These are phyloP conservation scores for Xylocampa areola DNA, from an alignment of 2,888 invertebrate species.

Conservation along the genomic window DNA sequence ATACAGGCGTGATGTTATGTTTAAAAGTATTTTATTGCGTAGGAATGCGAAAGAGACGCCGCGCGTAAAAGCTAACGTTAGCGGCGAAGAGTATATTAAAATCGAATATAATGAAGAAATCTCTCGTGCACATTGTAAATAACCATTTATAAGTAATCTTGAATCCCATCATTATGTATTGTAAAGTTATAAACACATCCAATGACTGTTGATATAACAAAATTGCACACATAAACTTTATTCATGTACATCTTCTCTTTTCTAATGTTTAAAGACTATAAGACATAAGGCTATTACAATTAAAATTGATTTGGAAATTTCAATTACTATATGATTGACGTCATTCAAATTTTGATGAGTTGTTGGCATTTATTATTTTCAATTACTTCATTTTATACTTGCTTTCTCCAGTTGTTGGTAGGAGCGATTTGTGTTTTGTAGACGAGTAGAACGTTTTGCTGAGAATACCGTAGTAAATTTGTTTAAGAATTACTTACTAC, in stretches of 20 bases:
- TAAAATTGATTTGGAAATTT: conserved; percentile 13
- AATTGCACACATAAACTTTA: conserved; percentile 58
- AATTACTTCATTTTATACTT: too few relatives aligned
- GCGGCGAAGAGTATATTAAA: conserved; percentile 20
- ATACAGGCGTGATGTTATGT: too few relatives aligned
- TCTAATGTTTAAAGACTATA: conserved; percentile 16
- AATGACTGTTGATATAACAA: conserved; percentile 60
- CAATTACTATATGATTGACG: background rate
- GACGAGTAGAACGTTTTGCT: too few relatives aligned
- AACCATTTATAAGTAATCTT: conserved; percentile 57
- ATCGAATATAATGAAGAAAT: conserved; percentile 29
- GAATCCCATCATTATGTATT: conserved; percentile 72
- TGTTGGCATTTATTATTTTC: background rate
- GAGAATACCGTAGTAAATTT: too few relatives aligned
- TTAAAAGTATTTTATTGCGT: too few relatives aligned
- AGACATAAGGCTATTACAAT: conserved; percentile 1
- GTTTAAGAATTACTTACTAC: too few relatives aligned
- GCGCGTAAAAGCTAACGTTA: too few relatives aligned
- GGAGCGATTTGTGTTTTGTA: too few relatives aligned
- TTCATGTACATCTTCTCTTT: conserved; percentile 20
- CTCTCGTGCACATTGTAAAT: conserved; percentile 60
- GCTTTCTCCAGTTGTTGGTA: too few relatives aligned
- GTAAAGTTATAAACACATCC: conserved; percentile 74
- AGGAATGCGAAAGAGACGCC: too few relatives aligned
- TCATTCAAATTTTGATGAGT: conserved; percentile 4